phyloP scores from a whole-genome alignment of 2,113 vertebrate genomes.

The Bubo scandiacus region DNA sequence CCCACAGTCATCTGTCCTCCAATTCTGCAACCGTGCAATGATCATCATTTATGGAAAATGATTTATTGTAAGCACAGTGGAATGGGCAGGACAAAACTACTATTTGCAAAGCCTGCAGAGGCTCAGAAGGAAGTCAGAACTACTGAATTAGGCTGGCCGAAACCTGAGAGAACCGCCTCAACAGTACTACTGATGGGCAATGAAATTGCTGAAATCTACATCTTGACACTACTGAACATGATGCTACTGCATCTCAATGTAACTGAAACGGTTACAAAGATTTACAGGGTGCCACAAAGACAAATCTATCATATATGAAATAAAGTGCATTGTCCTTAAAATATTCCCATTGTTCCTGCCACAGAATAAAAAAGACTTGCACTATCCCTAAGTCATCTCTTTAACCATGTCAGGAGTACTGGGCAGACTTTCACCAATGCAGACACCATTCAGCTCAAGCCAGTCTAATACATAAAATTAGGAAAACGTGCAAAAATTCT shows the following conservation, averaged over 20 bases:
- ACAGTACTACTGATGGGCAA: neutral
- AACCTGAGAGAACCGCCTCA: neutral
- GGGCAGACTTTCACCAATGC: neutral
- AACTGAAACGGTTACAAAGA: neutral
- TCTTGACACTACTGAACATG: fast-evolving
- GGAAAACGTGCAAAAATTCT: neutral
- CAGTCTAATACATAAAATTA: neutral
- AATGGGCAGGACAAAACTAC: neutral
- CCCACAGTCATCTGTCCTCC: neutral
- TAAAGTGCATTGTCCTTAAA: neutral
- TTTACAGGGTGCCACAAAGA: neutral
- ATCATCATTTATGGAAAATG: neutral
- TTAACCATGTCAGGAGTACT: neutral
- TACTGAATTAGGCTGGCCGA: neutral
- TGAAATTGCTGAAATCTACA: neutral
- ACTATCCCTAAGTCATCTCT: neutral
- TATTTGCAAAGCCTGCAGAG: neutral
- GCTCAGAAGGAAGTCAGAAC: neutral
- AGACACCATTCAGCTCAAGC: neutral
- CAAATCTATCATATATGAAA: neutral
- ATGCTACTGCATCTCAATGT: neutral
- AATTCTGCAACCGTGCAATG: neutral
- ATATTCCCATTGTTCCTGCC: neutral
- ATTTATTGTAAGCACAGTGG: neutral
- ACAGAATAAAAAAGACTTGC: neutral